phyloP scores from a whole-genome alignment of 2,888 invertebrate genomes.

The Harpalus rubripes region DNA sequence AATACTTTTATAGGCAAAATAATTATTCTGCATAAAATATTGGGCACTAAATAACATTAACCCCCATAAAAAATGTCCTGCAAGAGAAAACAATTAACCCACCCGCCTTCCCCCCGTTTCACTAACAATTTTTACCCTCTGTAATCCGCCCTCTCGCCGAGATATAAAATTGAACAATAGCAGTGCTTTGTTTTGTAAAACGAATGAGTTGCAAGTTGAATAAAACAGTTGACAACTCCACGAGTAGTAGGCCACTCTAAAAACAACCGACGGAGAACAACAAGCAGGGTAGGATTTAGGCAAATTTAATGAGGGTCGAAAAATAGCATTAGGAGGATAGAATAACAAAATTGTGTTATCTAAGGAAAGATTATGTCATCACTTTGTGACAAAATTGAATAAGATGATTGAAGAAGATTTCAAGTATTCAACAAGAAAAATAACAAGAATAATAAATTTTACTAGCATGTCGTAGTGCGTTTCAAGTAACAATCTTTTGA shows the following conservation, averaged over 20 bases:
- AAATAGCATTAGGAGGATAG: neutral
- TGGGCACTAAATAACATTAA: neutral
- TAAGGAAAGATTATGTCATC: no score
- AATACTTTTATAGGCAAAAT: neutral
- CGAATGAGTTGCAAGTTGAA: slow-evolving; percentile 29
- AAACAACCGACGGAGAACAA: slow-evolving; percentile 26
- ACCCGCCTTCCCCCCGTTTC: neutral
- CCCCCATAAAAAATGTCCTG: neutral
- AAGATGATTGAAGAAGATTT: no score
- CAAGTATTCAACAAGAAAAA: no score
- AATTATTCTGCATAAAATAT: neutral
- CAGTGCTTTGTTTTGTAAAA: slow-evolving; percentile 49
- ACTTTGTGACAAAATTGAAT: no score
- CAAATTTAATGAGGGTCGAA: neutral
- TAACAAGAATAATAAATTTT: no score
- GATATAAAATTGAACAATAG: slow-evolving; percentile 57
- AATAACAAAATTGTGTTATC: no score
- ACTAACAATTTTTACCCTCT: neutral
- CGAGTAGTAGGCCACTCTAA: slow-evolving; percentile 38
- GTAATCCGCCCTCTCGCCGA: neutral
- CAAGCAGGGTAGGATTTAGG: neutral
- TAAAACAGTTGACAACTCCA: slow-evolving; percentile 39
- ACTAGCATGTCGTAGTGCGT: no score
- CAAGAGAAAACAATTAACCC: neutral
- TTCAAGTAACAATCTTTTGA: no score